These are phyloP conservation scores for Plotosus lineatus DNA, from an alignment of 2,113 vertebrate genomes.

Conservation along the genomic window DNA sequence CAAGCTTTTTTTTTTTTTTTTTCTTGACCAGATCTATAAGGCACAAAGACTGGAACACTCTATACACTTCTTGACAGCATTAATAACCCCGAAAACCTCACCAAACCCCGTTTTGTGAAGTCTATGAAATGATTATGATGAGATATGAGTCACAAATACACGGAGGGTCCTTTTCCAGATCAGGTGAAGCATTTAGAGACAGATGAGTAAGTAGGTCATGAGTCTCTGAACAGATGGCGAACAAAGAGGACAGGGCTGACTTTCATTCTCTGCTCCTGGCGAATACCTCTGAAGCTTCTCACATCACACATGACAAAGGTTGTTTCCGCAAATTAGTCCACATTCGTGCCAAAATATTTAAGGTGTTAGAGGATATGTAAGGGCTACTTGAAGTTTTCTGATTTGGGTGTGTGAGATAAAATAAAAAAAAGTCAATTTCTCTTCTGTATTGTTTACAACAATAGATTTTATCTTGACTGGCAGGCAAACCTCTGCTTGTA, in stretches of 20 bases:
- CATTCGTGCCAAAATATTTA: background rate
- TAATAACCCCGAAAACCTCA: background rate
- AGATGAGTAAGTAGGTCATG: slow-evolving; percentile 14
- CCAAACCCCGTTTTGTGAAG: background rate
- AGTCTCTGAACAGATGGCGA: slow-evolving; percentile 25
- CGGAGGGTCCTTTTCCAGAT: background rate
- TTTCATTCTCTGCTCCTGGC: slow-evolving; percentile 34
- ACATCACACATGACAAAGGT: slow-evolving; percentile 28
- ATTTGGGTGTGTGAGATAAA: slow-evolving; percentile 15
- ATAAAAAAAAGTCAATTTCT: slow-evolving; percentile 61
- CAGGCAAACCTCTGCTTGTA: slow-evolving; percentile 65
- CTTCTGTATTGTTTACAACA: slow-evolving; percentile 63
- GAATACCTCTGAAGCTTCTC: background rate
- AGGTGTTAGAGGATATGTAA: slow-evolving; percentile 14
- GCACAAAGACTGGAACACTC: background rate
- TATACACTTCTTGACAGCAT: background rate
- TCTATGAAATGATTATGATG: background rate
- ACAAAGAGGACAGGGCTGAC: slow-evolving; percentile 25
- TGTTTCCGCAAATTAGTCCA: slow-evolving; percentile 17
- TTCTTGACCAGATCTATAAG: background rate
- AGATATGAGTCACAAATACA: background rate
- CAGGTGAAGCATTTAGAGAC: slow-evolving; percentile 27
- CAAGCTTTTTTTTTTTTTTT: background rate
- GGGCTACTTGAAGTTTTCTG: slow-evolving; percentile 18
- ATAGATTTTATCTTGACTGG: slow-evolving; percentile 72